phyloP scores from a whole-genome alignment of 2,888 invertebrate genomes.

The Hyalella azteca region DNA sequence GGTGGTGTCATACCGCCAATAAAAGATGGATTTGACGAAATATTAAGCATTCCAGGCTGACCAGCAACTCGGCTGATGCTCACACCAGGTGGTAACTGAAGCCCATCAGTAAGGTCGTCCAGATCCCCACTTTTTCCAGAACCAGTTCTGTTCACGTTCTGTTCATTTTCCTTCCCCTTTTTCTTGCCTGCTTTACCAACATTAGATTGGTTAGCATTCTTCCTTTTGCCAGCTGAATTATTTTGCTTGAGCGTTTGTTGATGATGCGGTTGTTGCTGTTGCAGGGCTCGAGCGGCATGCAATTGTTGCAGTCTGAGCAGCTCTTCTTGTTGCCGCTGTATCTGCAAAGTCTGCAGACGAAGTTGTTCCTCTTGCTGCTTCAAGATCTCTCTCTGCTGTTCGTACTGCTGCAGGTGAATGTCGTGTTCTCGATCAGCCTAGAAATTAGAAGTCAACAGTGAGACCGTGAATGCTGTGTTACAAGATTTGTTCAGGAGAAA shows the following conservation, averaged over 20 bases:
- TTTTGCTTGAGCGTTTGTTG: slow-evolving; percentile 12
- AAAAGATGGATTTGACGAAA: slow-evolving; percentile 51
- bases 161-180: slow-evolving; percentile 50
- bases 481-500: no score
- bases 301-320: slow-evolving; percentile 51
- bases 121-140: slow-evolving; percentile 34
- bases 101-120: slow-evolving; percentile 56
- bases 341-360: slow-evolving; percentile 51
- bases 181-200: slow-evolving; percentile 45
- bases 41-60: slow-evolving; percentile 58
- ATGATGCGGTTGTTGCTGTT: slow-evolving; percentile 9
- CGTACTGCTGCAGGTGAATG: slow-evolving; percentile 40
- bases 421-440: neutral
- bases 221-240: neutral
- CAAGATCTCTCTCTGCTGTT: slow-evolving; percentile 55
- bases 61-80: slow-evolving; percentile 74
- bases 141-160: slow-evolving; percentile 41
- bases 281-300: slow-evolving; percentile 15
- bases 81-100: slow-evolving; percentile 76
- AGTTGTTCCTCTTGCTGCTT: slow-evolving; percentile 57
- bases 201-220: slow-evolving; percentile 38
- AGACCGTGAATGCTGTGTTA: no score
- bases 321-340: slow-evolving; percentile 52
- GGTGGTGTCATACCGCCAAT: slow-evolving; percentile 10
- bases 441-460: neutral